Conservation (phyloP, 2,797 vertebrate species). For the Sorex maritimensis region DNA sequence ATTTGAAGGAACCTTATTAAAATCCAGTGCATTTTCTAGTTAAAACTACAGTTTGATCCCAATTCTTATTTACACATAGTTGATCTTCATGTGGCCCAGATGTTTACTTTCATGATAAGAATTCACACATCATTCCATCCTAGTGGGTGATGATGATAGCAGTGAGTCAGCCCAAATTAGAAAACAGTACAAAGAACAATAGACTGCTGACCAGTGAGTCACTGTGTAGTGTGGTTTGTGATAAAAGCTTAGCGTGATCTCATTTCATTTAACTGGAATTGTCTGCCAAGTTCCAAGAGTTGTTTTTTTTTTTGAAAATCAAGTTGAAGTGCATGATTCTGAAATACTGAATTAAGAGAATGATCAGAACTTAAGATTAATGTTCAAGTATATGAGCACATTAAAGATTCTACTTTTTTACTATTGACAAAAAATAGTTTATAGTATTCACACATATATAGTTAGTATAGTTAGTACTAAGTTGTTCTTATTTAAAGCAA, state of each 20-base stretch:
- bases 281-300: neutral
- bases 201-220: neutral
- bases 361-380: slow-evolving; percentile 20
- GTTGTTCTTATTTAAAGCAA: neutral
- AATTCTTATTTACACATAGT: neutral
- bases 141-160: neutral
- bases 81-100: neutral
- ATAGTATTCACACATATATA: neutral
- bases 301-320: neutral
- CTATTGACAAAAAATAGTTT: neutral
- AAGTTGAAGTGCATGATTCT: neutral
- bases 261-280: neutral
- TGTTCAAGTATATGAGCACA: slow-evolving; percentile 21
- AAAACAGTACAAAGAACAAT: neutral
- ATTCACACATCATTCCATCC: neutral
- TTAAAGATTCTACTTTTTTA: slow-evolving; percentile 51
- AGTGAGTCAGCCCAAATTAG: neutral
- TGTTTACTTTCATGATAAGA: neutral
- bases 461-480: no score
- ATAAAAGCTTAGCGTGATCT: neutral
- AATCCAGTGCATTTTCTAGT: neutral
- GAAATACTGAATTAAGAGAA: slow-evolving; percentile 15
- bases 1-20: neutral
- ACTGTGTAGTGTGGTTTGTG: neutral
- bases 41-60: neutral